Base-by-base conservation (phyloP, 2,888 invertebrate genomes). In the Machimus atricapillus region DNA sequence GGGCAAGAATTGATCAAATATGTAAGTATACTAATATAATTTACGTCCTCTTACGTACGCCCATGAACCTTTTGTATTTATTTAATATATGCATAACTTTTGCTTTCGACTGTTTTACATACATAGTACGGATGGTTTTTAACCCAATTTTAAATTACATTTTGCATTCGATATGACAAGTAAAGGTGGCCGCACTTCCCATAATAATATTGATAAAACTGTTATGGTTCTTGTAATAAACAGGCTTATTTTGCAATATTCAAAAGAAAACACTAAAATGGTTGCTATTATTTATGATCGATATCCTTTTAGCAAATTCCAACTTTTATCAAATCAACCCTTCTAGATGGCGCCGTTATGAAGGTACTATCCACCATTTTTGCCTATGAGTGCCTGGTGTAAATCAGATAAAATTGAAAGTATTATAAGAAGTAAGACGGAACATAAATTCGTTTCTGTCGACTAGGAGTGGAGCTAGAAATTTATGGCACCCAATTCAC, bases 401-500 rank as follows among this genome's bases (percentile, higher is more conserved):
- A 66, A 66, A 66, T 66, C 66, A 66, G 66, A 66, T 66, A 66
- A 66, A 66, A 66, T 66, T 66, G 66, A 66, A 66, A 66, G 23
- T 66, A 23, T 66, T 66, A 66, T 66, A 66, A 66, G 66, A 23
- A 23, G 66, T 66, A 66, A 66, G 66, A 27, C 19, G 27, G 66
- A 23, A 66, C 66, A 66, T 66, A 66, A 66, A 66, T 66, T 66
- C 66, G 27, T 66, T 66, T 66, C 66, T 19, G 27, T 27, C 27
- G 8, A 27, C 27, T 66, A 27, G 66, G 14, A 66, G 66, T 66
- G 66, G 66, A 66, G 66, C 66, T 66, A 66, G 8, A 56, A 81
- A 81, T 81, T 81, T 81, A 81, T 81, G 16, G 52, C 81, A 27
- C 23, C 31, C 81, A 56, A 56, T 81, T 56, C 81, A 52, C n/a